Percentiles rank a stretch among this genome's conserved stretches.
Conservation (phyloP, 92 coral and sea anemone species). For the Bergia puertoricense region DNA sequence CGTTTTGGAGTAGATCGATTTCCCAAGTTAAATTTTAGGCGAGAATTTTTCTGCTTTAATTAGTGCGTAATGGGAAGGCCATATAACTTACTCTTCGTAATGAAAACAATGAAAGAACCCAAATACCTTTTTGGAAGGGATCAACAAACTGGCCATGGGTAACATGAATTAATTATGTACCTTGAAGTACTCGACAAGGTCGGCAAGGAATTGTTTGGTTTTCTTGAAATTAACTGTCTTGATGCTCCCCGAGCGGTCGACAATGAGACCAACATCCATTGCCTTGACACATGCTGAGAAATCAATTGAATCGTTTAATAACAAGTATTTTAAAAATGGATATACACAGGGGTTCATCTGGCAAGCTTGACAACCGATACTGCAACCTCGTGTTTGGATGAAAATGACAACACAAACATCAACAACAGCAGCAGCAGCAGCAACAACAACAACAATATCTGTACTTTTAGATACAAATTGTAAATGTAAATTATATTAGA, state of each 20-base stretch:
- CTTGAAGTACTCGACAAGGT: conserved; percentile 63
- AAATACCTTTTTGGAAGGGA: neutral
- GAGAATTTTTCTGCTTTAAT: too few relatives aligned
- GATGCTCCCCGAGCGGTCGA: conserved; percentile 79
- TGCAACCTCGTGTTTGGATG: neutral
- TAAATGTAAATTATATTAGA: too few relatives aligned
- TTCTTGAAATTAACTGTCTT: conserved; percentile 60
- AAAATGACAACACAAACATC: too few relatives aligned
- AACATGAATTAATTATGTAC: neutral
- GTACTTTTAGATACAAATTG: too few relatives aligned
- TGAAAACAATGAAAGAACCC: neutral
- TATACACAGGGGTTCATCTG: neutral
- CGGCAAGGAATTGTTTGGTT: conserved; percentile 65
- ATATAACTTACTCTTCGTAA: too few relatives aligned
- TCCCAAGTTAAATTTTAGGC: too few relatives aligned
- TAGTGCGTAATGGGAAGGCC: too few relatives aligned
- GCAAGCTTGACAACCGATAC: neutral
- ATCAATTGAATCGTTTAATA: too few relatives aligned
- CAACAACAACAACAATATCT: too few relatives aligned
- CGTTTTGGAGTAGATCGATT: too few relatives aligned
- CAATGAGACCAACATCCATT: conserved; percentile 80
- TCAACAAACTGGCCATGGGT: neutral
- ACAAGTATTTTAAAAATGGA: too few relatives aligned
- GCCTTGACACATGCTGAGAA: conserved; percentile 57
- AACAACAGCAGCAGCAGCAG: too few relatives aligned